Evolutionary conservation across 1,140 invertebrate species (phyloP), one percentile per base, ranked within the genome.

Genomic region (Macrotrachela quadricornifera): DNA sequence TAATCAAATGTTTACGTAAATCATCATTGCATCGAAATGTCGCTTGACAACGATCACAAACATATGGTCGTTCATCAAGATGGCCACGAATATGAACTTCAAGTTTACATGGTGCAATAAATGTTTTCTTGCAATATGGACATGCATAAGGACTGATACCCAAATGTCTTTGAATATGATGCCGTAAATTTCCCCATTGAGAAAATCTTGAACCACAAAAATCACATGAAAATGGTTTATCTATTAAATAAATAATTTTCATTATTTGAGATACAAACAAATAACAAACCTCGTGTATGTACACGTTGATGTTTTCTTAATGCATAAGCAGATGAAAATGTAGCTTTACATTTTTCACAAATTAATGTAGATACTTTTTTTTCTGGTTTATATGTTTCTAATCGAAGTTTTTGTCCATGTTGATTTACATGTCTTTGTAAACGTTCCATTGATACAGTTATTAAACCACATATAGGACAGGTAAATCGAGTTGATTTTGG

Each of bases 31-130:
- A 73, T 57, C 90, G 74, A 71, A 96, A 96, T 0, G 87, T 85
- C 67, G 96, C 95, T 36, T 84, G 82, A 65, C 91, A 96, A 59
- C 94, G 88, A 68, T 95, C 88, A 71, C 91, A 96, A 36, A 84
- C 82, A 66, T 91, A 96, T 1, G 90, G 91, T 51, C 91, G 69
- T 69, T 96, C 90, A 68, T 95, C 86, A 11, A 90, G 96, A 62
- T 95, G 90, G 3, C 88, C 95, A 55, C 90, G 72, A 64, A 94
- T 87, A 74, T 95, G 90, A 55, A 94, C 95, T 46, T 95, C 75
- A 58, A 96, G 73, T 70, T 96, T 96, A 73, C 96, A 95, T 13
- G 83, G 87, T 69, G 96, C 96, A 30, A 90, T 95, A 68, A 96
- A 96, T 61, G 94, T 85, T 11, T 91, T 76, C 63, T 85, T 82